Base-by-base conservation (phyloP, 2,888 invertebrate species). In the Opisthograptis luteolata region DNA sequence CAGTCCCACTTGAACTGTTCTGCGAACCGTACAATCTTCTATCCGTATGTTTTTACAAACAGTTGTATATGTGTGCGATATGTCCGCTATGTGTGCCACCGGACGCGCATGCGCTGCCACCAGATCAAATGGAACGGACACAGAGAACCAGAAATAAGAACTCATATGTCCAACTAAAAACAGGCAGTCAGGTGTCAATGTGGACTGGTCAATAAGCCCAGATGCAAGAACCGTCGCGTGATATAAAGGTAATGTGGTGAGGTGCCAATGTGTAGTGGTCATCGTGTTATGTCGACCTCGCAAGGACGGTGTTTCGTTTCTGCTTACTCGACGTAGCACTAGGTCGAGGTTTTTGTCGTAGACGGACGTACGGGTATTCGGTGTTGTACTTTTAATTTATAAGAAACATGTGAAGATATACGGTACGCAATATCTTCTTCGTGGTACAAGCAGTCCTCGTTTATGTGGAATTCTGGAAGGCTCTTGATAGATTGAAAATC, bases 41-140 rank as follows among this genome's bases (percentile, higher is more conserved):
- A 73, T 76, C 72, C 86, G 84, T 83, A 70, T 79, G 83, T 87
- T 88, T 88, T 88, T 89, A 73, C 81, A 66, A 68, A 69, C 69
- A 86, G 79, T 87, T 85, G 80, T 50, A 44, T 62, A 59, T 58
- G 60, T 69, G 89, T 89, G 90, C 88, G 78, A 87, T 90, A 89
- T 88, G 89, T 79, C 58, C 64, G 86, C 81, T 87, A 89, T 89
- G 84, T 88, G 72, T 85, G 89, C 78, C 83, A 80, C 83, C 89
- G 89, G 89, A 89, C 85, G 83, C 80, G 73, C 77, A 71, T 71
- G 73, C 76, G 68, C 68, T 59, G 64, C 76, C 70, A 70, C 70
- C 68, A 59, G 71, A 76, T 80, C 85, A 88, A 89, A 87, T 87
- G 84, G 87, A 87, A 80, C 90, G 88, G 87, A 87, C 83, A 82